These are phyloP conservation scores for Kobus ellipsiprymnus DNA, from an alignment of 2,113 vertebrate genomes.

Conservation along the genomic window DNA sequence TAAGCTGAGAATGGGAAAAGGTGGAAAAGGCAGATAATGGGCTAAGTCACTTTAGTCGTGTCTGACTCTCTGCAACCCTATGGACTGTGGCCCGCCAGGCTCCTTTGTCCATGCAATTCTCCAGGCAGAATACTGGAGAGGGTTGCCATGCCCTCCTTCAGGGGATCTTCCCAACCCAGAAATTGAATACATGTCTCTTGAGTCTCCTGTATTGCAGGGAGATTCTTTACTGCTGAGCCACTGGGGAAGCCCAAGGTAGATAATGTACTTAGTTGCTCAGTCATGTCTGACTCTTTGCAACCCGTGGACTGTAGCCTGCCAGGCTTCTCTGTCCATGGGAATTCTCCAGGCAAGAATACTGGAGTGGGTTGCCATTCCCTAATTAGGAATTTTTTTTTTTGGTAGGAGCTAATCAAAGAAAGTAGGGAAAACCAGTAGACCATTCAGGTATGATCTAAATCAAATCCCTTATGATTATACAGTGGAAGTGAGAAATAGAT, in stretches of 20 bases:
- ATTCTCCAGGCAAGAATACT: background rate
- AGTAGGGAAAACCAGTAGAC: too few relatives aligned
- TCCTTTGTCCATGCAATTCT: background rate
- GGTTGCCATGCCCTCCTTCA: background rate
- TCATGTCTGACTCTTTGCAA: background rate
- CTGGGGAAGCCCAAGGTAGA: background rate
- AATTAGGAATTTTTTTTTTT: background rate
- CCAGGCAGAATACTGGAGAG: background rate
- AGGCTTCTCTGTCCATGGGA: background rate
- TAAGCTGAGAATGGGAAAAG: background rate
- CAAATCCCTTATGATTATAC: too few relatives aligned
- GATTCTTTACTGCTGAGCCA: background rate
- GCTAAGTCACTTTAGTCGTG: background rate
- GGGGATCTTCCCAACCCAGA: background rate
- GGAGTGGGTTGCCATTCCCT: background rate
- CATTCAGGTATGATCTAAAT: too few relatives aligned
- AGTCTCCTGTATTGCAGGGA: background rate
- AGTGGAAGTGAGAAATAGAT: too few relatives aligned
- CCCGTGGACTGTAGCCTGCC: background rate
- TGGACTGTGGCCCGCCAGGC: background rate
- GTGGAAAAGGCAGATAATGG: background rate
- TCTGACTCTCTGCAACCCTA: background rate
- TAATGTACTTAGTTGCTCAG: background rate
- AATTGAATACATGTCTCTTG: background rate
- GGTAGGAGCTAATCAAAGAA: background rate